Base-by-base conservation (phyloP, 35 echinoderm and acorn worm species). In the Ophioderma brevispina region DNA sequence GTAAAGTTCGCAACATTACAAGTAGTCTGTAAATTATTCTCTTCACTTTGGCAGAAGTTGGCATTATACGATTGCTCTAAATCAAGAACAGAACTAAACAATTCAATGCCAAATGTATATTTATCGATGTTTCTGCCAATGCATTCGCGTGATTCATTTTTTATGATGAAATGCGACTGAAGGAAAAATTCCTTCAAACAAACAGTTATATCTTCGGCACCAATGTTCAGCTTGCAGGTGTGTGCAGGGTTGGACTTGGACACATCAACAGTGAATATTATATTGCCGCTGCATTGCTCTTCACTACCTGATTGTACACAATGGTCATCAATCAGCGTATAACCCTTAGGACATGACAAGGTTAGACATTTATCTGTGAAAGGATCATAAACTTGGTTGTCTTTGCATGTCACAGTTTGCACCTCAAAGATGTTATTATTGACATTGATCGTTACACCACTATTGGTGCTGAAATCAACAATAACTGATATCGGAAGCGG, bases 401-500 rank as follows among this genome's bases (percentile, higher is more conserved):
- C 35, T 23, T 31, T 32, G 34, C 83, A 85, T 1, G 31, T 37
- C 13, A 85, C 83, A 33, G 32, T 36, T 1, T 85, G 50, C 1
- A 64, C 32, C 23, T 6, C 52, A 15, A 85, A 32, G 35, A 85
- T 55, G 14, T 31, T 55, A 23, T 85, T 0, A 13, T 63, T 2
- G 1, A 52, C 32, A 23, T 36, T 35, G 21, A 85, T 35, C 23
- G 35, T 85, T 1, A 85, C 49, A 59, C 63, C 46, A 59, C 52
- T 85, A 59, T 59, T 39, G 28, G 28, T 33, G 21, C 52, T 36
- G 33, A 85, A 85, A 70, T 85, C 83, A 37, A 85, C 31, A 23
- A 85, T 33, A 33, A 85, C 43, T 38, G 83, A 85, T 37, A 85
- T 85, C 0, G 83, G 83, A 23, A 59, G 32, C 8, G 70, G 2